phyloP scores from a whole-genome alignment of 2,113 vertebrate genomes.

The Xiphophorus couchianus region DNA sequence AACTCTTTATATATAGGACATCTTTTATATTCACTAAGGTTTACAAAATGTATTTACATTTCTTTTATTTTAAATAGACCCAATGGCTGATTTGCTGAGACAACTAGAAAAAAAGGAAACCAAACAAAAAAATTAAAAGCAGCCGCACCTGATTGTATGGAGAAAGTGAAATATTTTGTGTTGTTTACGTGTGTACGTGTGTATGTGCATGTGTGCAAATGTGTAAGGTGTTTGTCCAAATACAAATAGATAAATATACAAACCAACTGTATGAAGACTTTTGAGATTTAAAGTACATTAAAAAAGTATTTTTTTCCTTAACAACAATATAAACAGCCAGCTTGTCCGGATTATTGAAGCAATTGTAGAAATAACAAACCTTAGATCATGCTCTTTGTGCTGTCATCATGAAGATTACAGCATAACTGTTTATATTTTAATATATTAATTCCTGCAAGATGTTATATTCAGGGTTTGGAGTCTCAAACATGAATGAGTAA shows the following conservation, averaged over 20 bases:
- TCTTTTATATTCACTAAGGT: neutral
- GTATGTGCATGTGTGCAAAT: too few relatives aligned
- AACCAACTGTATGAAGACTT: too few relatives aligned
- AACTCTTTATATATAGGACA: too few relatives aligned
- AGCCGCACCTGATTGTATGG: neutral
- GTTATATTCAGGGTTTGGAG: neutral
- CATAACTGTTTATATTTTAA: neutral
- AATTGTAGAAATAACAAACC: neutral
- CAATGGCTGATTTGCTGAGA: neutral
- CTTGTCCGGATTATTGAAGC: too few relatives aligned
- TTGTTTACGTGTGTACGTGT: too few relatives aligned
- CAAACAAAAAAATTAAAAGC: neutral
- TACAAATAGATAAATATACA: too few relatives aligned
- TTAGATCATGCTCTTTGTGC: neutral
- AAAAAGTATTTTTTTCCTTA: too few relatives aligned
- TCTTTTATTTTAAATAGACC: neutral
- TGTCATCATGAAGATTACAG: neutral
- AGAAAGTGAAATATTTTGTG: neutral
- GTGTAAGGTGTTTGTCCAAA: too few relatives aligned
- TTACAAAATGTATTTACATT: neutral
- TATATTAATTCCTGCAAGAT: neutral
- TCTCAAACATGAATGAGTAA: constrained; percentile 12
- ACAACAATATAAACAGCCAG: too few relatives aligned
- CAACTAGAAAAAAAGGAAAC: neutral
- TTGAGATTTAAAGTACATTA: too few relatives aligned